phyloP scores from a whole-genome alignment of 2,888 invertebrate genomes.

The Uropetala carovei region DNA sequence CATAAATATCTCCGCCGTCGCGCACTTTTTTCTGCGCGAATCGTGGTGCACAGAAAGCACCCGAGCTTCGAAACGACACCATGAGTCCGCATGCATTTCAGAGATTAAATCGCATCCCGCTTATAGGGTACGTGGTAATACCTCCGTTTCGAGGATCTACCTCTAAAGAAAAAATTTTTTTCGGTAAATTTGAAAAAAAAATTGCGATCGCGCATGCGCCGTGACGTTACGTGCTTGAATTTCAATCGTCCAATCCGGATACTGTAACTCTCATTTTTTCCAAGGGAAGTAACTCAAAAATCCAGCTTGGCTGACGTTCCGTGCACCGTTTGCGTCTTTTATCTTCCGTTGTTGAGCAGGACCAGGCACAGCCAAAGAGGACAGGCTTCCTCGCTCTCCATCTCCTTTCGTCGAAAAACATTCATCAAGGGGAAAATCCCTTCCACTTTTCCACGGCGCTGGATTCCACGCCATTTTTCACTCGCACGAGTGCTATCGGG shows the following conservation, averaged over 20 bases:
- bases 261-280: background rate
- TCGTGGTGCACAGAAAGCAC: background rate
- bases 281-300: background rate
- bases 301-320: background rate
- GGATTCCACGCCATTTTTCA: background rate
- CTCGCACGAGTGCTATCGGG: conserved; percentile 32
- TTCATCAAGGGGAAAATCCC: conserved; percentile 15
- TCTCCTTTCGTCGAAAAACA: background rate
- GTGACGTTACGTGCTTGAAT: background rate
- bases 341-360: background rate
- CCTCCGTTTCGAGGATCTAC: background rate
- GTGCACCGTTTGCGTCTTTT: background rate
- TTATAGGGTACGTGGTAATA: background rate
- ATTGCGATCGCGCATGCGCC: background rate
- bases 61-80: background rate
- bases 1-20: background rate
- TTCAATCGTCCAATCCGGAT: background rate
- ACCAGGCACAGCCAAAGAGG: background rate
- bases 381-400: background rate
- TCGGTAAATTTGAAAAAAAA: background rate
- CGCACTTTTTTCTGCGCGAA: background rate
- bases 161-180: background rate
- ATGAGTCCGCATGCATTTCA: background rate
- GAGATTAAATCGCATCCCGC: conserved; percentile 8
- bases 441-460: conserved; percentile 9